These are phyloP conservation scores for Chouioia cunea DNA, from an alignment of 2,888 invertebrate species.

Conservation along the genomic window DNA sequence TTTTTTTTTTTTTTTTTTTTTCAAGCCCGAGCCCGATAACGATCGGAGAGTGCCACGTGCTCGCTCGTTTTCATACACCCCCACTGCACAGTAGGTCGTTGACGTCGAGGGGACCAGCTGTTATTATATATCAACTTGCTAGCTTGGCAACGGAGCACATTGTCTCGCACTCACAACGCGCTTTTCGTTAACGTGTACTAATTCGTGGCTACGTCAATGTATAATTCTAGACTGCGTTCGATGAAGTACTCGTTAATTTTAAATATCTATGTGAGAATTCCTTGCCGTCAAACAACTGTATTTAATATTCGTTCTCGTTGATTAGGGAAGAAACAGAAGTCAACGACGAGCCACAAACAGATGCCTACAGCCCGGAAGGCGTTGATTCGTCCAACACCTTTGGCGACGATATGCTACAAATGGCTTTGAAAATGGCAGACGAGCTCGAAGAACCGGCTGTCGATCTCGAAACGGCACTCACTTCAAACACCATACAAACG, in stretches of 20 bases:
- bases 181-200: neutral
- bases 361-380: constrained; percentile 75
- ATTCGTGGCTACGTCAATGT: too few species aligned
- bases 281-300: too few species aligned
- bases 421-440: constrained; percentile 86
- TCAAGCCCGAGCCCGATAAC: too few species aligned
- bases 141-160: too few species aligned
- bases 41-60: neutral
- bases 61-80: neutral
- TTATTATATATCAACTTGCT: too few species aligned
- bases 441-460: constrained; percentile 88
- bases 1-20: neutral
- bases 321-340: constrained; percentile 55
- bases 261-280: too few species aligned
- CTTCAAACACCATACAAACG: constrained; percentile 83
- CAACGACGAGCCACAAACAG: constrained; percentile 54
- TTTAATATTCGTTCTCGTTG: too few species aligned
- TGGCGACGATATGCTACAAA: constrained; percentile 87
- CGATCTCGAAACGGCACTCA: constrained; percentile 86
- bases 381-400: constrained; percentile 76
- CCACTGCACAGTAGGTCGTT: neutral
- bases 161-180: neutral
- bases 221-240: too few species aligned
- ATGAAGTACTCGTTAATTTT: too few species aligned
- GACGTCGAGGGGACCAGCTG: too few species aligned